phyloP scores from a whole-genome alignment of 2,888 invertebrate species.

The Acrocera orbiculus region DNA sequence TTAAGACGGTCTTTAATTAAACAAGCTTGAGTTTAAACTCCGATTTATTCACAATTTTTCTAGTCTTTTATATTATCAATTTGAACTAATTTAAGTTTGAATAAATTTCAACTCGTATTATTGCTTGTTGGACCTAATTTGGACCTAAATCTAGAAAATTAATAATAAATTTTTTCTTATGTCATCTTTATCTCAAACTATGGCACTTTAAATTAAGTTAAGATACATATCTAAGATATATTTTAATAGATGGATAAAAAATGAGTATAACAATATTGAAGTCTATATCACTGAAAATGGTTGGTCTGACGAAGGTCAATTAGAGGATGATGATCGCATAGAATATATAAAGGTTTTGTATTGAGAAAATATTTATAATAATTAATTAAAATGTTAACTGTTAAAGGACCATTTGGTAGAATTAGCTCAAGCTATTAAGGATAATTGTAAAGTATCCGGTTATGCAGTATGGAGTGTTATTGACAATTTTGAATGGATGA shows the following conservation, averaged over 20 bases:
- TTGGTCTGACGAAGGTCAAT: constrained; percentile 30
- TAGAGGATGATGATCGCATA: constrained; percentile 29
- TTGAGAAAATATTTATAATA: not conserved
- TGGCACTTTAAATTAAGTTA: not conserved
- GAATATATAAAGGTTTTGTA: constrained; percentile 16
- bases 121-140: no score
- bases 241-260: constrained; percentile 34
- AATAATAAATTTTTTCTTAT: no score
- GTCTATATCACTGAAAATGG: constrained; percentile 44
- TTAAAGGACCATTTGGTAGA: constrained; percentile 28
- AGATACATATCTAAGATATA: constrained; percentile 9
- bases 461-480: constrained; percentile 22
- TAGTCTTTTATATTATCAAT: no score
- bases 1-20: no score
- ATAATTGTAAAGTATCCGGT: constrained; percentile 19
- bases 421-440: constrained; percentile 18
- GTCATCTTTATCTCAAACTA: not conserved
- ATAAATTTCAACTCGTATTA: no score
- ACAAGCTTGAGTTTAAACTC: no score
- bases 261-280: constrained; percentile 35
- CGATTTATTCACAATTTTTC: no score
- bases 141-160: no score
- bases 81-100: no score
- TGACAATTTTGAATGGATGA: constrained; percentile 24
- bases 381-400: constrained; percentile 31